Evolutionary conservation across 53 echinoderm and acorn worm species (phyloP).

Genomic region (Glandiceps talaboti): DNA sequence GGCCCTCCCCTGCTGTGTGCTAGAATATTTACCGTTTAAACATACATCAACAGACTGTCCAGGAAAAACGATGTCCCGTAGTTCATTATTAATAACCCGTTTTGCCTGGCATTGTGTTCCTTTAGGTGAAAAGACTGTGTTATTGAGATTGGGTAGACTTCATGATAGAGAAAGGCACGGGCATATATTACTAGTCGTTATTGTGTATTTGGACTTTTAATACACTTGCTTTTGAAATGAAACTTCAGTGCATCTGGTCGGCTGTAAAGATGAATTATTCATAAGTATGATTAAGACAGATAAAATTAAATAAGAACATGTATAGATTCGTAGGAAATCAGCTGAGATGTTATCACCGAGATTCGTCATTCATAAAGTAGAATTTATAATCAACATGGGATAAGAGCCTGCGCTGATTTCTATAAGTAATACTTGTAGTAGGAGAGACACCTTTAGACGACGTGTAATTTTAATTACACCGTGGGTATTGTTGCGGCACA

Average conservation of each 20-base stretch:
- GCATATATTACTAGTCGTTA: background rate
- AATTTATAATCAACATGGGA: background rate
- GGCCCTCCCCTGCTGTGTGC: background rate
- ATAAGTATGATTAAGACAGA: background rate
- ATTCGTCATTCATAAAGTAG: background rate
- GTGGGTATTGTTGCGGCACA: background rate
- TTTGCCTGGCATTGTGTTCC: background rate
- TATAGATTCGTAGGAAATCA: background rate
- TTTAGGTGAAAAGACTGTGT: background rate
- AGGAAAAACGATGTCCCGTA: background rate
- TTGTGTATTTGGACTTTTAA: background rate
- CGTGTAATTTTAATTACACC: background rate
- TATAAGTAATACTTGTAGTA: no score
- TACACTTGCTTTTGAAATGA: background rate
- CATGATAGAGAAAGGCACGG: background rate
- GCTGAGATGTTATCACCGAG: background rate
- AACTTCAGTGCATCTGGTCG: background rate
- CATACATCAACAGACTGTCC: background rate
- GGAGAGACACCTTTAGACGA: background rate
- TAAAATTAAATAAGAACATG: background rate
- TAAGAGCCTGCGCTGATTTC: background rate
- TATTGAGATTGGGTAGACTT: background rate
- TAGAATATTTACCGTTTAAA: background rate
- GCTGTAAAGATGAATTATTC: background rate
- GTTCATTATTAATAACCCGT: background rate